These are phyloP conservation scores for Doryteuthis pealeii DNA, from an alignment of 1,140 invertebrate genomes.

Conservation along the genomic window DNA sequence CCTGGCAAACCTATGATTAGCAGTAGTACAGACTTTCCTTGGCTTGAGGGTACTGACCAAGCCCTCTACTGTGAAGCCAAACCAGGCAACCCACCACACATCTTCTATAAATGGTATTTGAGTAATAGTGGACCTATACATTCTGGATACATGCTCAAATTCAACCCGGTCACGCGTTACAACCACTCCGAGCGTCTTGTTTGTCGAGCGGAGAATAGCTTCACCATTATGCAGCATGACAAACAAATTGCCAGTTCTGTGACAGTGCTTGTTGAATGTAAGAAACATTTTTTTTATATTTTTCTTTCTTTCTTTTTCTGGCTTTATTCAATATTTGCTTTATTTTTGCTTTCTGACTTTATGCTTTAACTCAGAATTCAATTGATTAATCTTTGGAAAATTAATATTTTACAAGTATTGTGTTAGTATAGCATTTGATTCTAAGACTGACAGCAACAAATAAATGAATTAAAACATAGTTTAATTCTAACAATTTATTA, in stretches of 20 bases:
- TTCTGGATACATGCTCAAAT: not conserved
- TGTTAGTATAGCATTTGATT: too few species aligned
- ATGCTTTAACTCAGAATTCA: too few species aligned
- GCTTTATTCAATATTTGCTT: too few species aligned
- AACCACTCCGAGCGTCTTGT: not conserved
- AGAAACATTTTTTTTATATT: not conserved
- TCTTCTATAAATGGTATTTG: not conserved
- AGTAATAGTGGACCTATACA: not conserved
- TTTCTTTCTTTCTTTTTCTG: too few species aligned
- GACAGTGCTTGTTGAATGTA: conserved; percentile 6
- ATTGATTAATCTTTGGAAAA: too few species aligned
- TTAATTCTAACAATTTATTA: too few species aligned
- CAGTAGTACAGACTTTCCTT: not conserved
- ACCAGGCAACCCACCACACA: not conserved
- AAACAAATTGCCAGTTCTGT: not conserved
- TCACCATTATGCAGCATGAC: not conserved
- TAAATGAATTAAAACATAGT: too few species aligned
- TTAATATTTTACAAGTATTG: too few species aligned
- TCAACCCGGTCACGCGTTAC: conserved; percentile 4
- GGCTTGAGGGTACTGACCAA: not conserved
- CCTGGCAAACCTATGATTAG: not conserved
- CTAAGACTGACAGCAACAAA: too few species aligned
- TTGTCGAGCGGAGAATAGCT: conserved; percentile 6
- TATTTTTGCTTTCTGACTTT: too few species aligned
- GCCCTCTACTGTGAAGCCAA: not conserved